Percentiles rank a stretch among this genome's conserved stretches.
phyloP scores from a whole-genome alignment of 2,888 invertebrate species.

The Tetranychus piercei region DNA sequence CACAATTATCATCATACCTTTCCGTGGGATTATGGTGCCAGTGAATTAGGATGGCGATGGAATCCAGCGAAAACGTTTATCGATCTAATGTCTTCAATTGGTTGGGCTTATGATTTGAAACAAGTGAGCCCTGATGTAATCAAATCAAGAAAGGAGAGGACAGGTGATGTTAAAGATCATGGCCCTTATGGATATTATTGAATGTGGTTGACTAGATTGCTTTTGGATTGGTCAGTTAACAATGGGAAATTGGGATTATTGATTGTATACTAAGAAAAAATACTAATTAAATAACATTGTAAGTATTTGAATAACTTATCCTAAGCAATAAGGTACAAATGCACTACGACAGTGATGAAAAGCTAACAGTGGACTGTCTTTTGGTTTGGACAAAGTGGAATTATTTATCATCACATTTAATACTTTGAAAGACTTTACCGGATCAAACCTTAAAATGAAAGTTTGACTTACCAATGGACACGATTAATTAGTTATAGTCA shows the following conservation, averaged over 20 bases:
- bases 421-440: background rate
- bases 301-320: too few relatives aligned
- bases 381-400: background rate
- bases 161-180: conserved; percentile 4
- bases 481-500: background rate
- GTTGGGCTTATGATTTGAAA: conserved; percentile 24
- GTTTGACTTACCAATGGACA: background rate
- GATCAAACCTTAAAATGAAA: background rate
- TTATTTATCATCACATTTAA: background rate
- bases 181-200: conserved; percentile 10
- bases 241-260: background rate
- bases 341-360: too few relatives aligned
- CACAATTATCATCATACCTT: conserved; percentile 29
- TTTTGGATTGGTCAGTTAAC: background rate
- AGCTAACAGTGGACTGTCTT: too few relatives aligned
- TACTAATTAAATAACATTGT: too few relatives aligned
- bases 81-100: conserved; percentile 32
- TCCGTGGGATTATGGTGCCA: conserved; percentile 35
- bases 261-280: background rate
- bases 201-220: background rate
- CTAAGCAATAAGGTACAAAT: too few relatives aligned
- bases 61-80: conserved; percentile 35
- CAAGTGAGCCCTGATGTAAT: background rate
- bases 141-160: background rate
- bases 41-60: conserved; percentile 32